Conservation (phyloP, 2,888 invertebrate species). For the Ormyrus labotus region DNA sequence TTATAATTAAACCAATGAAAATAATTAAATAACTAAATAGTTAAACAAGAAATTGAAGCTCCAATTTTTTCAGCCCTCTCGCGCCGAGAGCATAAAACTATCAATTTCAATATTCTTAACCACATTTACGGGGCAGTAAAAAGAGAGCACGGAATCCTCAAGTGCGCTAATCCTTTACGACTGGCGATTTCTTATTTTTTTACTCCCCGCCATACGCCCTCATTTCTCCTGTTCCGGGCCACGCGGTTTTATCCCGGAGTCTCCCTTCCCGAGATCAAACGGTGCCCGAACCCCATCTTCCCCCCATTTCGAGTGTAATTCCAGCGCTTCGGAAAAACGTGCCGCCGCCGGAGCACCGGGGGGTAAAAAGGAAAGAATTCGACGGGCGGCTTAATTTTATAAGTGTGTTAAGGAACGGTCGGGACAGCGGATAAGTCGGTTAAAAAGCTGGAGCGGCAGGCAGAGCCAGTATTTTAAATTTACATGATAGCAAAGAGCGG, state of each 20-base stretch:
- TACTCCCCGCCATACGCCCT: background rate
- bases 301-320: conserved; percentile 24
- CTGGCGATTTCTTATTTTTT: background rate
- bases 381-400: conserved; percentile 63
- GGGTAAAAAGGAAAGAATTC: conserved; percentile 27
- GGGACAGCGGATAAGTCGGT: conserved; percentile 54
- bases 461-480: conserved; percentile 67
- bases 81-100: background rate
- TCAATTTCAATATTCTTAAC: too few species aligned
- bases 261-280: too few species aligned
- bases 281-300: background rate
- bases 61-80: too few species aligned
- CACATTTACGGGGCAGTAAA: too few species aligned
- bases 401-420: conserved; percentile 62
- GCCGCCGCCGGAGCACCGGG: background rate
- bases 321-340: conserved; percentile 18
- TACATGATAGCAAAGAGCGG: conserved; percentile 66
- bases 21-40: too few species aligned
- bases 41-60: too few species aligned
- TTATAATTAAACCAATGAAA: too few species aligned
- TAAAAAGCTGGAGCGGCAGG: conserved; percentile 56
- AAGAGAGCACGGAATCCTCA: too few species aligned
- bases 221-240: too few species aligned
- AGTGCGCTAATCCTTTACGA: too few species aligned
- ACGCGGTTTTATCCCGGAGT: too few species aligned